These are phyloP conservation scores for Peromyscus attwateri DNA, from an alignment of 2,797 vertebrate species.

Conservation along the genomic window DNA sequence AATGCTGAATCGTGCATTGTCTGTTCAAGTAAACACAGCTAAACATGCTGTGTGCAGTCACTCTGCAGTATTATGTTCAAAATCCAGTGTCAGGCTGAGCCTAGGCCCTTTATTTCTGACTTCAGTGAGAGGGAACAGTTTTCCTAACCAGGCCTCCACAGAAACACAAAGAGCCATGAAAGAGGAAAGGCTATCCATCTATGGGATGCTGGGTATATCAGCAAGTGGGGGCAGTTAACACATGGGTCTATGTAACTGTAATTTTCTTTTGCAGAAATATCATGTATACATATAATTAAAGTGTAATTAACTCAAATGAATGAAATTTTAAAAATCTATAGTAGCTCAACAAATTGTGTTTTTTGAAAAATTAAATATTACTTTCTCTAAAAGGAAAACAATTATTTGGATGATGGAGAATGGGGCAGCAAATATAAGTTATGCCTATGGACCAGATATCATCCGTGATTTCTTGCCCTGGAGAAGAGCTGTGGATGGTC, in stretches of 20 bases:
- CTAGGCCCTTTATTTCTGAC: neutral
- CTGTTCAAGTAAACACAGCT: neutral
- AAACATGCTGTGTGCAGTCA: neutral
- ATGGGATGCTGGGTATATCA: neutral
- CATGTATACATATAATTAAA: neutral
- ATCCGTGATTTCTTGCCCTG: neutral
- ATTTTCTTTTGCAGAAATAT: constrained; percentile 47
- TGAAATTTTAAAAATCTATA: neutral
- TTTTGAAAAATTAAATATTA: neutral
- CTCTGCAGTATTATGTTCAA: neutral
- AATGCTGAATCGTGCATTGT: constrained; percentile 14
- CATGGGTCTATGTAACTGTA: neutral
- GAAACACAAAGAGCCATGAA: neutral
- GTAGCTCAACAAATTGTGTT: constrained; percentile 21
- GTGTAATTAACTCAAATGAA: neutral
- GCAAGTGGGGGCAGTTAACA: neutral
- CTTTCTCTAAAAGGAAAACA: constrained; percentile 11
- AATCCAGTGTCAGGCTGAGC: neutral
- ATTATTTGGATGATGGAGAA: neutral
- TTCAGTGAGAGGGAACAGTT: neutral
- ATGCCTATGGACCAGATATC: neutral
- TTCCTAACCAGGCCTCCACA: constrained; percentile 26
- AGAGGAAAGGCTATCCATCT: neutral
- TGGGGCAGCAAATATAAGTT: neutral
- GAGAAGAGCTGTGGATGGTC: neutral